phyloP scores from a whole-genome alignment of 2,888 invertebrate genomes.

The Epinotia ramella region DNA sequence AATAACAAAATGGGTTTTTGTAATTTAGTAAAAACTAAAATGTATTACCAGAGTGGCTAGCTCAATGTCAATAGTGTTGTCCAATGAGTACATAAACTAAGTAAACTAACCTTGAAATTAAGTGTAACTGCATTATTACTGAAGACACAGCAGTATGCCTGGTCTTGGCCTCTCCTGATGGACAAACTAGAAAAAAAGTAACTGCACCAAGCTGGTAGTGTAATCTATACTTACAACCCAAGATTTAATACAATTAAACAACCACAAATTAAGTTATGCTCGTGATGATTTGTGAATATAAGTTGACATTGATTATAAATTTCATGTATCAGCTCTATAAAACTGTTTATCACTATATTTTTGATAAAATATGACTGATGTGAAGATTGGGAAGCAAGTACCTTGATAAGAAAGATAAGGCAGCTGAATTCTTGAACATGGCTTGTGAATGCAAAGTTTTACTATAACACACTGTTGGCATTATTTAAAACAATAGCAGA shows the following conservation, averaged over 20 bases:
- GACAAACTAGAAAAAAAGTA: neutral
- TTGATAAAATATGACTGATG: slow-evolving; percentile 74
- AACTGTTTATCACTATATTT: slow-evolving; percentile 61
- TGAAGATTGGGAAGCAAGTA: slow-evolving; percentile 64
- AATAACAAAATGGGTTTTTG: slow-evolving; percentile 33
- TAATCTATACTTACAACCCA: slow-evolving; percentile 1
- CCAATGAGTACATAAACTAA: slow-evolving; percentile 40
- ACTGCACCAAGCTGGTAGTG: neutral
- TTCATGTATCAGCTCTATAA: slow-evolving; percentile 43
- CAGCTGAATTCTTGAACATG: slow-evolving; percentile 48
- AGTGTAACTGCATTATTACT: slow-evolving; percentile 14
- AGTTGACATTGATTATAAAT: slow-evolving; percentile 33
- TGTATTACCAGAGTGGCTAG: slow-evolving; percentile 5
- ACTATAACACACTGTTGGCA: slow-evolving; percentile 7
- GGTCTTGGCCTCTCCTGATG: neutral
- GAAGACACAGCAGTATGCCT: neutral
- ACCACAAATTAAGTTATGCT: slow-evolving; percentile 11
- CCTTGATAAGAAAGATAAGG: slow-evolving; percentile 63
- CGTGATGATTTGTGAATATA: slow-evolving; percentile 24
- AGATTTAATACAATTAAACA: neutral
- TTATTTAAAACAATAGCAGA: slow-evolving; percentile 28
- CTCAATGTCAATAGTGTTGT: slow-evolving; percentile 39
- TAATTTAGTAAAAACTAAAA: slow-evolving; percentile 28
- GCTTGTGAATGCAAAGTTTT: slow-evolving; percentile 25
- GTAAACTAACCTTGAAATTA: slow-evolving; percentile 39